phyloP scores from a whole-genome alignment of 2,113 vertebrate species.

The Myodes glareolus region DNA sequence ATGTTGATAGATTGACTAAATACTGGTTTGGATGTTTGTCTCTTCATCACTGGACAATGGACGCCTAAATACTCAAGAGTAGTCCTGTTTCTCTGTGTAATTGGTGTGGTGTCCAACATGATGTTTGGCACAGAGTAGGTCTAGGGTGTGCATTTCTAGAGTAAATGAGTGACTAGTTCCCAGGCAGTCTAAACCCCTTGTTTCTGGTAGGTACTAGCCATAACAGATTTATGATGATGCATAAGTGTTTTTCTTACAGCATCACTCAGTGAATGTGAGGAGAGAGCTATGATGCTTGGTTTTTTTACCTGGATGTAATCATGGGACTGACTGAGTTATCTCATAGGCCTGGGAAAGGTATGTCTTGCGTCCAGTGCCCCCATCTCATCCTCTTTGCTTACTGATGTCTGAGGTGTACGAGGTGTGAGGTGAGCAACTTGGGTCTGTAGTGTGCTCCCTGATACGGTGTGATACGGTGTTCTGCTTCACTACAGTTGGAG shows the following conservation, averaged over 20 bases:
- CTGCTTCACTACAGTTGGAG: background rate
- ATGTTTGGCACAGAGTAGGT: background rate
- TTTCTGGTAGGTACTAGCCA: background rate
- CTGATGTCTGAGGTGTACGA: background rate
- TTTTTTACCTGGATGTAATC: background rate
- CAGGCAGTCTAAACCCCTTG: background rate
- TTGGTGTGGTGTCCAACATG: background rate
- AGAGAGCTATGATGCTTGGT: background rate
- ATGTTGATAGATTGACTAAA: background rate
- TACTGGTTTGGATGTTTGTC: background rate
- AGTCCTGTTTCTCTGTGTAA: background rate
- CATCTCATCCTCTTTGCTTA: background rate
- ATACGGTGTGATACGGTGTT: background rate
- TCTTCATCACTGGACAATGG: background rate
- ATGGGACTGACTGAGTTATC: background rate
- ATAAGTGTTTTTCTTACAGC: background rate
- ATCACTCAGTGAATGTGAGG: background rate
- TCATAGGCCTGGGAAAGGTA: background rate
- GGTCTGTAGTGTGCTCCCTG: background rate
- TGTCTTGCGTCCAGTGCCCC: background rate
- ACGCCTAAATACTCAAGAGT: conserved; percentile 2
- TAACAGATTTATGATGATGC: background rate
- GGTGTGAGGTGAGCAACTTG: background rate
- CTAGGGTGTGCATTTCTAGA: background rate
- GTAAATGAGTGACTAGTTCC: background rate